Base-by-base conservation (phyloP, 1,140 invertebrate genomes). In the Trypoxylus dichotomus region DNA sequence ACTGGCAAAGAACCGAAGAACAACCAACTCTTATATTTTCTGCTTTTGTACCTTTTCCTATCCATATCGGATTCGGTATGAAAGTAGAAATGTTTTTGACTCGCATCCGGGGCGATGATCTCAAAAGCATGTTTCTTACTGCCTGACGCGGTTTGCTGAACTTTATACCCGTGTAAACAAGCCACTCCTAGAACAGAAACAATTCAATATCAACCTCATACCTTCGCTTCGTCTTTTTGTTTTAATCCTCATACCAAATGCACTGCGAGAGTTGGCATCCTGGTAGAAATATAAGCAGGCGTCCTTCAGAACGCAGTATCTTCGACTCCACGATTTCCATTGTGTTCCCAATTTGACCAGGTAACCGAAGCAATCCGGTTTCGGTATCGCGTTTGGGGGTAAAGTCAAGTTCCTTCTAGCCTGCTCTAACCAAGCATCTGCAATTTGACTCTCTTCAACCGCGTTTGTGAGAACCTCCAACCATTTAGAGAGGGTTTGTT, bases 271-370 rank as follows among this genome's bases (percentile, higher is more conserved):
- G 84, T 94, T 94, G 13, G 91, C 92, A 85, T 97, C 95, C 81
- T 93, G 92, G 87, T 97, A 98, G 87, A 98, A 97, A 88, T 97
- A 98, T 11, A 98, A 89, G 82, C 95, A 97, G 63, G 96, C 97
- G 87, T 98, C 96, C 86, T 98, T 98, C 5, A 98, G 90, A 24
- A 98, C 94, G 88, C 97, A 98, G 88, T 97, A 98, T 63, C 96
- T 90, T 82, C 94, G 92, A 77, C 93, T 94, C 96, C 96, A 98
- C 71, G 90, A 93, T 87, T 94, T 95, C 92, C 89, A 93, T 85
- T 90, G 93, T 81, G 86, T 93, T 84, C 88, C 91, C 42, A 95
- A 90, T 86, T 97, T 98, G 83, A 92, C 91, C 24, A 98, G 89
- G 86, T 94, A 95, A 15, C 97, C 97, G 83, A 94, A 94, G 87